Evolutionary conservation across 2,797 vertebrate genomes (phyloP).

Genomic region (Falco peregrinus): DNA sequence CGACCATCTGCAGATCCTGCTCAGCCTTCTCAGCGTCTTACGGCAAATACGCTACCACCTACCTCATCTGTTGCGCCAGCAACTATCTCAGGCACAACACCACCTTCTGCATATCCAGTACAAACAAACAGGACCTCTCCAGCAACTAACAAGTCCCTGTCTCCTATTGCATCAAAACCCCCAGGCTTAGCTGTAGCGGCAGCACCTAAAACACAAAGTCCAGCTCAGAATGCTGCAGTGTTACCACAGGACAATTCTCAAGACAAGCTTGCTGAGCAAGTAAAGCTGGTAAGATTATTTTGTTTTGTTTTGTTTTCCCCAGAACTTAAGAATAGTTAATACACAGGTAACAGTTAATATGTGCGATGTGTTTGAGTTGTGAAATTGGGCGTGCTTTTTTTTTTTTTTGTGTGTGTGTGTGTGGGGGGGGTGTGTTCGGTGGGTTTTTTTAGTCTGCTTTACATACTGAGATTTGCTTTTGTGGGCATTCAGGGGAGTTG

Average conservation of each 20-base stretch:
- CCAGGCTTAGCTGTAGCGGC: slow-evolving; percentile 81
- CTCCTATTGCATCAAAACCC: slow-evolving; percentile 84
- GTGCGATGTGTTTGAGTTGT: neutral
- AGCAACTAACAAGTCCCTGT: slow-evolving; percentile 71
- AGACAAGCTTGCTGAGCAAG: slow-evolving; percentile 90
- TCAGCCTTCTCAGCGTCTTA: slow-evolving; percentile 82
- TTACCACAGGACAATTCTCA: slow-evolving; percentile 83
- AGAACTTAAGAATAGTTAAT: neutral
- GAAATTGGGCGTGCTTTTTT: neutral
- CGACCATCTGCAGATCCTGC: slow-evolving; percentile 80
- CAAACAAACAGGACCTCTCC: slow-evolving; percentile 79
- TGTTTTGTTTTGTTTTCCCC: neutral
- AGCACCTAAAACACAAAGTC: slow-evolving; percentile 79
- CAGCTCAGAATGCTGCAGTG: slow-evolving; percentile 78
- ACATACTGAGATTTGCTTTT: neutral
- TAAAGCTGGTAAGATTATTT: slow-evolving; percentile 83
- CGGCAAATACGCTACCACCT: slow-evolving; percentile 79
- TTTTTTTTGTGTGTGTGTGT: neutral
- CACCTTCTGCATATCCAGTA: slow-evolving; percentile 75
- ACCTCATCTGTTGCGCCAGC: slow-evolving; percentile 76
- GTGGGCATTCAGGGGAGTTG: neutral
- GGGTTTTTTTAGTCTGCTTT: neutral
- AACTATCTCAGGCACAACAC: slow-evolving; percentile 71
- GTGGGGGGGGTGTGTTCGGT: no score
- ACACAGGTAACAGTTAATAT: neutral